phyloP scores from a whole-genome alignment of 2,888 invertebrate species.

The Hyalella azteca region DNA sequence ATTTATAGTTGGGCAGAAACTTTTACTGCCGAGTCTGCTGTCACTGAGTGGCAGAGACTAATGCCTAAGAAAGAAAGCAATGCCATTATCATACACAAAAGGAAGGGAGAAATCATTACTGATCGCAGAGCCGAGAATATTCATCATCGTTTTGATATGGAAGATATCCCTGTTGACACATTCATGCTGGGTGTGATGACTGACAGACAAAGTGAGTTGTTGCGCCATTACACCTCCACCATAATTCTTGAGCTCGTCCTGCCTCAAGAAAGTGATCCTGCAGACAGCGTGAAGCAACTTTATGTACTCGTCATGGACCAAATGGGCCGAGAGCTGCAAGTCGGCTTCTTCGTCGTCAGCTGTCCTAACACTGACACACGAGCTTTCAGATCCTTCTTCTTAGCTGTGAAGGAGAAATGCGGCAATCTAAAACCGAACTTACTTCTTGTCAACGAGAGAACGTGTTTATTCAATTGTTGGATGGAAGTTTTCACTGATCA shows the following conservation, averaged over 20 bases:
- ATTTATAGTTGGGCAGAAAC: neutral
- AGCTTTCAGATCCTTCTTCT: neutral
- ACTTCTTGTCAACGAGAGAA: neutral
- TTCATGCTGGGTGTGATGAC: constrained; percentile 13
- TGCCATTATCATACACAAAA: constrained; percentile 1
- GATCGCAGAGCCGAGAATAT: neutral
- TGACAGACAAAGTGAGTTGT: neutral
- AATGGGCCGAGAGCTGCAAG: neutral
- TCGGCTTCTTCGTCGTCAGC: neutral
- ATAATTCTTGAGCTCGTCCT: neutral
- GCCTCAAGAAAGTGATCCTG: neutral
- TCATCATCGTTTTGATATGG: neutral
- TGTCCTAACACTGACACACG: neutral
- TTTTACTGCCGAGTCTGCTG: neutral
- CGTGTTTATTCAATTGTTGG: neutral
- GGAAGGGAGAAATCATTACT: neutral
- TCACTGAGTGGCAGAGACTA: neutral
- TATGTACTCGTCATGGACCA: constrained; percentile 13
- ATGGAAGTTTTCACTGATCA: neutral
- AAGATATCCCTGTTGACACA: neutral
- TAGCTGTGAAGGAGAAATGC: neutral
- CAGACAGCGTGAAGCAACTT: neutral
- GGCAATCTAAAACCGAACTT: neutral
- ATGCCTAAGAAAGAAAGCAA: neutral
- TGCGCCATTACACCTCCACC: neutral